These are phyloP conservation scores for Acropternis orthonyx DNA, from an alignment of 2,797 vertebrate species.

Conservation along the genomic window DNA sequence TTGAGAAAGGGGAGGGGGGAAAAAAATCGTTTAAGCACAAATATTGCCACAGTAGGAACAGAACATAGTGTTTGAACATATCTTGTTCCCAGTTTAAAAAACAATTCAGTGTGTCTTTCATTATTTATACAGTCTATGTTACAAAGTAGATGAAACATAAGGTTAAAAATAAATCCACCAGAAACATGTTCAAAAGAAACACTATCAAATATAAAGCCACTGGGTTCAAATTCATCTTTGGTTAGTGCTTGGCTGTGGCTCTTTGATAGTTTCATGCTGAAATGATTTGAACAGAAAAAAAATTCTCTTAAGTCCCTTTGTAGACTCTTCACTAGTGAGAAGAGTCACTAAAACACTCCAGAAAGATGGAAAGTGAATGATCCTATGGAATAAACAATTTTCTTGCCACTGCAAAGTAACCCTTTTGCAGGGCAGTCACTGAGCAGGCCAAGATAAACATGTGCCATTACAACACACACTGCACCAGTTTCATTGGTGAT, in stretches of 20 bases:
- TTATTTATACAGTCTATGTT: background rate
- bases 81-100: background rate
- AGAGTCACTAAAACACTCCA: background rate
- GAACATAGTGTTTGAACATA: background rate
- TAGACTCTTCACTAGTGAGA: background rate
- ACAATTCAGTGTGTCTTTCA: background rate
- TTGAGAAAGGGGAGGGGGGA: background rate
- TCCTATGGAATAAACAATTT: background rate
- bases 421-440: background rate
- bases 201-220: background rate
- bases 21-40: background rate
- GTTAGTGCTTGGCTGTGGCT: background rate
- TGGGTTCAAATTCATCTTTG: background rate
- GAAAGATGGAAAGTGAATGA: background rate
- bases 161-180: background rate
- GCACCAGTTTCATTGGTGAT: background rate
- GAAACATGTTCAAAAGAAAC: background rate
- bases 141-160: background rate
- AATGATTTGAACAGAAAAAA: background rate
- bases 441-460: background rate
- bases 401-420: background rate
- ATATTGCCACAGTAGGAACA: background rate
- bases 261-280: rapidly evolving
- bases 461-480: background rate
- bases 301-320: background rate